A percentile compares a stretch with the other conserved stretches of the same genome.
Evolutionary conservation across 2,797 vertebrate species (phyloP).

Genomic region (Syndactyla subalaris): DNA sequence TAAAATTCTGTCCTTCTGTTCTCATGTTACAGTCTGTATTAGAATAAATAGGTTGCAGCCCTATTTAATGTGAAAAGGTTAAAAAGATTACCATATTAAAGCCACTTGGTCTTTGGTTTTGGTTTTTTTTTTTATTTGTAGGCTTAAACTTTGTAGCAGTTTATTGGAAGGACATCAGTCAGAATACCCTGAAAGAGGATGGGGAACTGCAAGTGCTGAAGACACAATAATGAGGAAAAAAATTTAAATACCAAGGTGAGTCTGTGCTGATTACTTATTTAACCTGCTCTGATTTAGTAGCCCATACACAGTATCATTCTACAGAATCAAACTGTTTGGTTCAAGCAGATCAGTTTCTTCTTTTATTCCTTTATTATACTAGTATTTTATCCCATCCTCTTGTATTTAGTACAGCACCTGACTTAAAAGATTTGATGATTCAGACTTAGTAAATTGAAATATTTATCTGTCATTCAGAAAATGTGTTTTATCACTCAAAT

Average conservation of each 20-base stretch:
- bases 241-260: constrained; percentile 33
- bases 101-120: neutral
- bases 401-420: neutral
- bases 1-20: neutral
- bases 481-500: neutral
- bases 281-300: neutral
- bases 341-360: neutral
- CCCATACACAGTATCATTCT: neutral
- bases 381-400: neutral
- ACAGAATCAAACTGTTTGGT: neutral
- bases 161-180: constrained; percentile 2
- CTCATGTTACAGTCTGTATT: neutral
- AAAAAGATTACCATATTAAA: neutral
- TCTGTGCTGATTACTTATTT: neutral
- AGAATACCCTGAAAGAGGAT: neutral
- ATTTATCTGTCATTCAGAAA: neutral
- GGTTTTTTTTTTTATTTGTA: neutral
- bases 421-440: neutral
- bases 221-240: constrained; percentile 21
- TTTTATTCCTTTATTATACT: neutral
- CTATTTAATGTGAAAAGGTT: neutral
- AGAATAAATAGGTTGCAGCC: neutral
- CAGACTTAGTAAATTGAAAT: neutral
- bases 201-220: neutral
- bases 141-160: constrained; percentile 48